Evolutionary conservation across 2,113 vertebrate genomes (phyloP).

Genomic region (Rhabdornis inornatus): DNA sequence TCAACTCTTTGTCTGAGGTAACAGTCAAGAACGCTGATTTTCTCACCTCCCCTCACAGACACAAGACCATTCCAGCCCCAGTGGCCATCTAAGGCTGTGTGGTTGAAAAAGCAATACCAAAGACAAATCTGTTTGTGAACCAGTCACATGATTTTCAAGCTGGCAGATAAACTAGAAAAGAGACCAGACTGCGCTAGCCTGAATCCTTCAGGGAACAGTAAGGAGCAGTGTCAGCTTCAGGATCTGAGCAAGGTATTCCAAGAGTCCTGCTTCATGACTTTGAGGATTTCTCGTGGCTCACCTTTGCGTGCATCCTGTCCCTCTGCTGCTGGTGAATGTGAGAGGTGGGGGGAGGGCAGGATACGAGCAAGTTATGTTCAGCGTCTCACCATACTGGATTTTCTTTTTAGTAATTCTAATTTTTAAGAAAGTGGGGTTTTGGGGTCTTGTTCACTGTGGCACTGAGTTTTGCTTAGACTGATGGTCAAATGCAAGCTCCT

Average conservation of each 20-base stretch:
- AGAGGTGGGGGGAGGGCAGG: not conserved
- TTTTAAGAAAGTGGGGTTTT: not conserved
- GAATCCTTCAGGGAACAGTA: not conserved
- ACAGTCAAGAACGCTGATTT: not conserved
- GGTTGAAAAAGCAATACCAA: not conserved
- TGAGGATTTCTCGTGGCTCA: not conserved
- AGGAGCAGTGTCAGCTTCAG: not conserved
- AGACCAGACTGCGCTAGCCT: not conserved
- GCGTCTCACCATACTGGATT: not conserved
- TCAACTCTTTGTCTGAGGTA: not conserved
- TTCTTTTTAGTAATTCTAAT: not conserved
- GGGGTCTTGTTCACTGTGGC: not conserved
- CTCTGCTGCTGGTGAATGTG: not conserved
- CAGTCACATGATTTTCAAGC: not conserved
- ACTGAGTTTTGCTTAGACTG: not conserved
- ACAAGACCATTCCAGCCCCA: not conserved
- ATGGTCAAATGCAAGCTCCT: not conserved
- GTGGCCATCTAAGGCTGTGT: not conserved
- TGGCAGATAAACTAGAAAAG: not conserved
- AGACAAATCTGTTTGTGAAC: not conserved
- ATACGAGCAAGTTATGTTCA: fast-evolving
- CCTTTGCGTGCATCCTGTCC: not conserved
- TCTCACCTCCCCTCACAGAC: not conserved
- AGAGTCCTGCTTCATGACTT: not conserved
- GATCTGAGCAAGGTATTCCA: not conserved